A percentile compares a stretch with the other conserved stretches of the same genome.
Conservation (phyloP, 2,113 vertebrate species). For the Macrotus californicus region DNA sequence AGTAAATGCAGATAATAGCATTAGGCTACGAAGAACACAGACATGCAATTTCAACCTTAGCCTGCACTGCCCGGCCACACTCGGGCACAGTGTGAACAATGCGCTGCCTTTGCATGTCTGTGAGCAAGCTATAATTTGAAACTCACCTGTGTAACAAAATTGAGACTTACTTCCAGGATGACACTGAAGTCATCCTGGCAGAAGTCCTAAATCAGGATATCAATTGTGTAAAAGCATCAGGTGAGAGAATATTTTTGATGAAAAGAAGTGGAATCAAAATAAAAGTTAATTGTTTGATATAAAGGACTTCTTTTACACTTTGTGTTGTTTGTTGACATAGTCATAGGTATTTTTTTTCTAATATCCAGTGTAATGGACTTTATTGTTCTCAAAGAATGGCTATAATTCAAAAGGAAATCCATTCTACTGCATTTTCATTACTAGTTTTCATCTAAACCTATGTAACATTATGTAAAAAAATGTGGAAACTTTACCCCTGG, state of each 20-base stretch:
- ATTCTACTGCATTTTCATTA: neutral
- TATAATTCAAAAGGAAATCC: neutral
- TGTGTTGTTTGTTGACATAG: neutral
- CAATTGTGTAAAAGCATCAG: neutral
- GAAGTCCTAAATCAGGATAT: neutral
- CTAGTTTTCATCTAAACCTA: constrained; percentile 3
- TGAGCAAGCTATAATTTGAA: constrained; percentile 37
- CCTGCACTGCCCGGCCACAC: neutral
- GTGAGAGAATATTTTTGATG: constrained; percentile 11
- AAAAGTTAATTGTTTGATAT: neutral
- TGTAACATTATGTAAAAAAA: neutral
- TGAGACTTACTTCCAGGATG: constrained; percentile 45
- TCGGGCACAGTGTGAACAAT: constrained; percentile 5
- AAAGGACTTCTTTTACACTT: neutral
- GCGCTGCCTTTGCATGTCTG: neutral
- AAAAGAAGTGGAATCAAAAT: constrained; percentile 12
- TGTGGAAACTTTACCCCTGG: neutral
- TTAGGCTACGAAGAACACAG: constrained; percentile 27
- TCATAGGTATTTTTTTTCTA: neutral
- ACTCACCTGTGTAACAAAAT: constrained; percentile 33
- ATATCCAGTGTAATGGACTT: neutral
- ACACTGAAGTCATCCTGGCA: constrained; percentile 29
- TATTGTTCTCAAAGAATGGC: neutral
- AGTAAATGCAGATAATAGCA: constrained; percentile 30
- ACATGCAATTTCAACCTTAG: neutral